These are phyloP conservation scores for Colius striatus DNA, from an alignment of 2,113 vertebrate genomes.

Conservation along the genomic window DNA sequence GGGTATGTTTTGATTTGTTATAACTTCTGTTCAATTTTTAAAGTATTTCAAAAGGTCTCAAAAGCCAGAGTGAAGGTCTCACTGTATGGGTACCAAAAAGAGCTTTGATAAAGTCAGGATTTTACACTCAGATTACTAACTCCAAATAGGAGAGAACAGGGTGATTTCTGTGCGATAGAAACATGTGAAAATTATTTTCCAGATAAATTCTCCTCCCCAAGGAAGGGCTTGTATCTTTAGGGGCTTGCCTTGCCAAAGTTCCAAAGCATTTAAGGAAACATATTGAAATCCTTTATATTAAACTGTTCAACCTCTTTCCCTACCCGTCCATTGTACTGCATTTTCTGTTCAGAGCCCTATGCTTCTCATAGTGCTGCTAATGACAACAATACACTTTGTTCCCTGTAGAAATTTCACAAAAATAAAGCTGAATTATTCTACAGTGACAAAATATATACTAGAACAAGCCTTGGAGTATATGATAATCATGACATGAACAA, in stretches of 20 bases:
- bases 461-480: background rate
- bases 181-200: background rate
- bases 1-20: background rate
- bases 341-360: background rate
- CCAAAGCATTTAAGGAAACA: background rate
- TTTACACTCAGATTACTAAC: background rate
- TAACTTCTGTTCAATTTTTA: background rate
- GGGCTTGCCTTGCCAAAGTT: background rate
- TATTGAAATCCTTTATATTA: background rate
- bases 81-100: background rate
- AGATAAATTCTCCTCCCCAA: background rate
- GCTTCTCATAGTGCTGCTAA: background rate
- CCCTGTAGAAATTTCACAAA: background rate
- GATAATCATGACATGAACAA: fast-evolving
- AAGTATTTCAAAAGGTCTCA: background rate
- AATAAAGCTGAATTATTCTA: background rate
- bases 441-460: background rate
- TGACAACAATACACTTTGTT: background rate
- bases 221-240: background rate
- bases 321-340: background rate
- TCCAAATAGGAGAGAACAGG: background rate
- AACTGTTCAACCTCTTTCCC: conserved; percentile 22
- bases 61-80: background rate
- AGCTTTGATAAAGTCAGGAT: background rate
- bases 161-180: background rate